Percentiles rank a stretch among this genome's conserved stretches.
phyloP scores from a whole-genome alignment of 2,888 invertebrate species.

The Campaea margaritaria region DNA sequence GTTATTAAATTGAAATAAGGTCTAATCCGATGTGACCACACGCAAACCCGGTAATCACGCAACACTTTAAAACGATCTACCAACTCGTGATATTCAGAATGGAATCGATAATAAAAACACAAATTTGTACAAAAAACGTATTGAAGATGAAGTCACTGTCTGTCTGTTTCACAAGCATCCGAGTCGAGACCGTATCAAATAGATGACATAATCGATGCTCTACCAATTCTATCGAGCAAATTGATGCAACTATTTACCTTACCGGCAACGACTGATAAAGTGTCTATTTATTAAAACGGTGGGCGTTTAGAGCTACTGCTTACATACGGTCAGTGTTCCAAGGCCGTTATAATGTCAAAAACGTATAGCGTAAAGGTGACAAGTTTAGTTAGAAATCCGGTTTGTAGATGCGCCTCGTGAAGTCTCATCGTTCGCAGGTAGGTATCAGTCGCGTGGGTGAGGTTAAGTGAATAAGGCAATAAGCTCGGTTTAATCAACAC shows the following conservation, averaged over 20 bases:
- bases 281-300: slow-evolving; percentile 43
- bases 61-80: slow-evolving; percentile 41
- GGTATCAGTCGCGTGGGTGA: slow-evolving; percentile 61
- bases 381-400: slow-evolving; percentile 59
- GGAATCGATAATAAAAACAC: slow-evolving; percentile 36
- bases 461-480: slow-evolving; percentile 79
- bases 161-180: slow-evolving; percentile 55
- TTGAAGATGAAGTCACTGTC: slow-evolving; percentile 59
- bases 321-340: slow-evolving; percentile 60
- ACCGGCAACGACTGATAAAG: slow-evolving; percentile 38
- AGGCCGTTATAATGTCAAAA: slow-evolving; percentile 67
- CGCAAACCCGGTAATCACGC: slow-evolving; percentile 52
- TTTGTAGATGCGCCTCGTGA: slow-evolving; percentile 46
- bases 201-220: slow-evolving; percentile 55
- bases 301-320: slow-evolving; percentile 37
- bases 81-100: slow-evolving; percentile 37
- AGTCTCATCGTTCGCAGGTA: slow-evolving; percentile 53
- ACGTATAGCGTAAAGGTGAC: slow-evolving; percentile 54
- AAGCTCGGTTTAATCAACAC: slow-evolving; percentile 83
- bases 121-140: slow-evolving; percentile 24
- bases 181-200: slow-evolving; percentile 49
- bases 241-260: slow-evolving; percentile 51
- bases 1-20: slow-evolving; percentile 52
- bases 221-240: slow-evolving; percentile 44
- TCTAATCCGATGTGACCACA: slow-evolving; percentile 53